These are phyloP conservation scores for Glomeris maerens DNA, from an alignment of 1,140 invertebrate genomes.

Conservation along the genomic window DNA sequence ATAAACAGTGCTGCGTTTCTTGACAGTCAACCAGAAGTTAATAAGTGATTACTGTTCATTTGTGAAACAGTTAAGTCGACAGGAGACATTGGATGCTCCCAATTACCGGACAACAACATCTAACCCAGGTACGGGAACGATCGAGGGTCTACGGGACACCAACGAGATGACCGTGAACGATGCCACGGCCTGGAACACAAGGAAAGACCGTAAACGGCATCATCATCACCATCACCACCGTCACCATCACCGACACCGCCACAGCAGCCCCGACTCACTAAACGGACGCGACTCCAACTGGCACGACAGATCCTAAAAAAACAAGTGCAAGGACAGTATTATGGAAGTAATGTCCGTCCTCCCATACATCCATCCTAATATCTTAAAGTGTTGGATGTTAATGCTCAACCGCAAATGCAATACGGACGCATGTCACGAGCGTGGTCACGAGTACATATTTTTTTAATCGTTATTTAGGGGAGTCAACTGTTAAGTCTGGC, in stretches of 20 bases:
- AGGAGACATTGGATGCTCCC: constrained; percentile 54
- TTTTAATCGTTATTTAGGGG: no score
- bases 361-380: no score
- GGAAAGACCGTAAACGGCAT: constrained; percentile 55
- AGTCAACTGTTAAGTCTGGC: no score
- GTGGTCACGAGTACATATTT: no score
- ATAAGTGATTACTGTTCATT: no score
- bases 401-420: no score
- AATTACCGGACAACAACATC: constrained; percentile 27
- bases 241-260: constrained; percentile 27
- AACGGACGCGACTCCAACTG: no score
- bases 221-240: constrained; percentile 73
- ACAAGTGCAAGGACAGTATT: no score
- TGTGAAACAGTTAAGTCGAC: constrained; percentile 43
- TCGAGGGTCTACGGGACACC: constrained; percentile 53
- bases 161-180: constrained; percentile 67
- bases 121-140: constrained; percentile 21
- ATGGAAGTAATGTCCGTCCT: no score
- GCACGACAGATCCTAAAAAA: no score
- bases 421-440: no score
- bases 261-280: background rate
- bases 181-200: constrained; percentile 38
- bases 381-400: no score
- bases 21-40: background rate
- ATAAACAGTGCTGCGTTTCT: constrained; percentile 25